Evolutionary conservation across 2,113 vertebrate genomes (phyloP), one percentile per base, ranked within the genome.

Genomic region (Cynopterus brachyotis): DNA sequence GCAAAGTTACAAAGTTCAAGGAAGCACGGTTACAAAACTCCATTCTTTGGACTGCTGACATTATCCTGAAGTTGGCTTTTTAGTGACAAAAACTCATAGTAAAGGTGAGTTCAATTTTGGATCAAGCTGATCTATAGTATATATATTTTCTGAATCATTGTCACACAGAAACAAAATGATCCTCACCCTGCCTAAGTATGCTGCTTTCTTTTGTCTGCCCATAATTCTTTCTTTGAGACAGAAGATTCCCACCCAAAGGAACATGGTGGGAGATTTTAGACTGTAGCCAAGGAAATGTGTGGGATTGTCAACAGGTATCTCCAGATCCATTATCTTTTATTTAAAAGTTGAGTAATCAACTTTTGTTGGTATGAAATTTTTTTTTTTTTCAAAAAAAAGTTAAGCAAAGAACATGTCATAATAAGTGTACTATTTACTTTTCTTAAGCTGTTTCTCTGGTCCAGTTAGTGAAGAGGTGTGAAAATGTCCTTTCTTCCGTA

Each of bases 1-100:
- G 75, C 98, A 92, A 64, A 95, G 85, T 96, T 53, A 94, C 95
- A 83, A 91, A 97, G 96, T 97, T 94, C 96, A 95, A 57, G 76
- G 91, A 84, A 95, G 89, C 16, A 0, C n/a, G 59, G 62, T 95
- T 86, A 97, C 81, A 96, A 94, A 96, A 96, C 76, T 78, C 76
- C 91, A 94, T 96, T 96, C 88, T 96, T 89, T 50, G 3, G 6
- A 59, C 73, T 11, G 50, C 91, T 62, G 20, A 1, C 80, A 40
- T 9, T 30, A n/a, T 67, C 59, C 60, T 66, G 30, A 53, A 57
- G 80, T 73, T 66, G n/a, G 17, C 66, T 78, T 92, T 80, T 88
- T 30, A 81, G 84, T 81, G 47, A 85, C 24, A 32, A 94, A 73
- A 91, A 62, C 16, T 76, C 67, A 20, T 1, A 30, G 19, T 12